Conservation (phyloP, 1,140 invertebrate genomes). For the Tyrophagus putrescentiae region DNA sequence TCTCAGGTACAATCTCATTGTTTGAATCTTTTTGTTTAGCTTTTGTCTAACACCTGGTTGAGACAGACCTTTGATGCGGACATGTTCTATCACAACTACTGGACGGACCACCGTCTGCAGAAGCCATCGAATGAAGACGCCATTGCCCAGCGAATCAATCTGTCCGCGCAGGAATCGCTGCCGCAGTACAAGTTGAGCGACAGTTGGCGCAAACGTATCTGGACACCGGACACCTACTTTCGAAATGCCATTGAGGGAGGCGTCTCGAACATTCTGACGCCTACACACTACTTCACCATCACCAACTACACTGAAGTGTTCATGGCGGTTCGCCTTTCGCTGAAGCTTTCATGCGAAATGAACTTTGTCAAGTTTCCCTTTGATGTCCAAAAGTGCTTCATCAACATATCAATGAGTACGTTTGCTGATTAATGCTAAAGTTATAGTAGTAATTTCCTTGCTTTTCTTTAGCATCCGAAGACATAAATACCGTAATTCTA, state of each 20-base stretch:
- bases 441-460: background rate
- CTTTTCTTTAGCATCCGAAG: constrained; percentile 16
- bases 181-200: constrained; percentile 17
- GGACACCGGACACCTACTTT: constrained; percentile 27
- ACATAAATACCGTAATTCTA: constrained; percentile 13
- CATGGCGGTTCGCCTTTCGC: constrained; percentile 11
- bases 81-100: constrained; percentile 25
- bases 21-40: background rate
- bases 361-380: constrained; percentile 22
- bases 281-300: constrained; percentile 19
- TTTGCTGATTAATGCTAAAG: background rate
- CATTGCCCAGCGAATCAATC: background rate
- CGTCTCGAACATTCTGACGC: constrained; percentile 17
- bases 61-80: constrained; percentile 24
- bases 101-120: constrained; percentile 24
- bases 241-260: constrained; percentile 24
- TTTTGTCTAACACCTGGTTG: background rate
- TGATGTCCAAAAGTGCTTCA: constrained; percentile 20
- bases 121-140: constrained; percentile 10
- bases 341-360: constrained; percentile 20
- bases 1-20: background rate
- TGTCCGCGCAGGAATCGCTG: background rate
- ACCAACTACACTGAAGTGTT: constrained; percentile 13
- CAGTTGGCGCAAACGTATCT: constrained; percentile 24
- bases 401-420: constrained; percentile 19